Percentiles rank a stretch among this genome's conserved stretches.
phyloP scores from a whole-genome alignment of 2,797 vertebrate genomes.

The Babyrousa celebensis region DNA sequence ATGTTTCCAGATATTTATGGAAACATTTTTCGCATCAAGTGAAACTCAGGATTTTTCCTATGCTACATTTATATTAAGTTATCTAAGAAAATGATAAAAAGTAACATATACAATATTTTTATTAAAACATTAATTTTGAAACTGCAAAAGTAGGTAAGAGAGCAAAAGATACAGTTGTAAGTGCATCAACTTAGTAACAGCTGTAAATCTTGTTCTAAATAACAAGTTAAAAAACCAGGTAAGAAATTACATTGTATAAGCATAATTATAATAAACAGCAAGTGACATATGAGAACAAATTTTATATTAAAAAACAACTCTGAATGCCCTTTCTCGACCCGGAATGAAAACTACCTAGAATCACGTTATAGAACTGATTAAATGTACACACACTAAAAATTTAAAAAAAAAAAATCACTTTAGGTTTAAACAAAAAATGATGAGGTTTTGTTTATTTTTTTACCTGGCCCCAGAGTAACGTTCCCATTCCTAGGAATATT shows the following conservation, averaged over 20 bases:
- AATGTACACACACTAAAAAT: constrained; percentile 61
- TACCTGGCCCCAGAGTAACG: constrained; percentile 99
- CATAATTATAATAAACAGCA: neutral
- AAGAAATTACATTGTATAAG: neutral
- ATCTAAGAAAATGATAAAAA: constrained; percentile 31
- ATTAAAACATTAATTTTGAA: constrained; percentile 61
- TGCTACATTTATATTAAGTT: constrained; percentile 52
- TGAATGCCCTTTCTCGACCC: neutral
- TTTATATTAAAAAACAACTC: neutral
- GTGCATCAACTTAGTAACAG: neutral
- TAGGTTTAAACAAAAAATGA: constrained; percentile 82
- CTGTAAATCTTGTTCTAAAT: constrained; percentile 22
- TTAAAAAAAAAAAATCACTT: constrained; percentile 54
- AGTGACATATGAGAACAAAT: neutral
- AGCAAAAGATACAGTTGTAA: constrained; percentile 36
- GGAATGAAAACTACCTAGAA: constrained; percentile 62
- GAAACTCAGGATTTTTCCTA: constrained; percentile 12
- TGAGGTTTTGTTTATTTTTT: constrained; percentile 89
- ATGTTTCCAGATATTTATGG: constrained; percentile 33
- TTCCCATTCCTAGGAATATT: constrained; percentile 95
- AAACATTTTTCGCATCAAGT: neutral
- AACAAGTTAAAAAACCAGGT: neutral
- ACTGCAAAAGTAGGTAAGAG: constrained; percentile 23
- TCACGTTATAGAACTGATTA: constrained; percentile 50
- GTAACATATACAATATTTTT: neutral